A percentile compares a stretch with the other conserved stretches of the same genome.
phyloP scores from a whole-genome alignment of 2,888 invertebrate genomes.

The Morpho helenor region DNA sequence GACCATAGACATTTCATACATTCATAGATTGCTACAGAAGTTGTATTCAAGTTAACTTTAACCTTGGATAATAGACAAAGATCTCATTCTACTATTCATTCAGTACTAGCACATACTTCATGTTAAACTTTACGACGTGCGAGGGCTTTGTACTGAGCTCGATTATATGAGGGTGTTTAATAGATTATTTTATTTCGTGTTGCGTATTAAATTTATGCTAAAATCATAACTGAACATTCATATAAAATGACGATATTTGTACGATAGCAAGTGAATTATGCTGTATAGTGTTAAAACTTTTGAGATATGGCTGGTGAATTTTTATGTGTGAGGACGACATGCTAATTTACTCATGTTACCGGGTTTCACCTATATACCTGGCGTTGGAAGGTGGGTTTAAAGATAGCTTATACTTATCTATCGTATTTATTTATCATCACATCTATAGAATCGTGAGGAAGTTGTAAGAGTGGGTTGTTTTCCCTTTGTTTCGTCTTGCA shows the following conservation, averaged over 20 bases:
- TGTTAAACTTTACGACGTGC: constrained; percentile 18
- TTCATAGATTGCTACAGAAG: no score
- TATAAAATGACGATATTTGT: constrained; percentile 42
- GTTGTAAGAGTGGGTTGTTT: constrained; percentile 11
- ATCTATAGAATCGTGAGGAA: constrained; percentile 2
- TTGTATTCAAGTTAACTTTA: no score
- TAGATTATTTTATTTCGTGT: constrained; percentile 41
- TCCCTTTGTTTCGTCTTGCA: constrained; percentile 24
- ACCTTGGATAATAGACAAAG: no score
- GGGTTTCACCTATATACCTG: constrained; percentile 72
- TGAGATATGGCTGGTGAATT: constrained; percentile 58
- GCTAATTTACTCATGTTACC: constrained; percentile 70
- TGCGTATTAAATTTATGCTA: constrained; percentile 33
- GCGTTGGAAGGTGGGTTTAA: constrained; percentile 63
- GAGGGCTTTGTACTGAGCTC: constrained; percentile 40
- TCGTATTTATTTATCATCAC: no score
- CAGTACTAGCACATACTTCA: constrained; percentile 21
- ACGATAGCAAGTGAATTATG: constrained; percentile 35
- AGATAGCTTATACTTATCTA: constrained; percentile 32
- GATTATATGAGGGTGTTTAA: constrained; percentile 45
- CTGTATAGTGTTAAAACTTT: constrained; percentile 38
- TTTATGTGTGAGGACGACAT: constrained; percentile 65
- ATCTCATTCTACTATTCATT: background rate
- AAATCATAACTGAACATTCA: constrained; percentile 51
- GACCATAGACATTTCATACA: no score